Evolutionary conservation across 2,797 vertebrate genomes (phyloP).

Genomic region (Pangasius djambal): DNA sequence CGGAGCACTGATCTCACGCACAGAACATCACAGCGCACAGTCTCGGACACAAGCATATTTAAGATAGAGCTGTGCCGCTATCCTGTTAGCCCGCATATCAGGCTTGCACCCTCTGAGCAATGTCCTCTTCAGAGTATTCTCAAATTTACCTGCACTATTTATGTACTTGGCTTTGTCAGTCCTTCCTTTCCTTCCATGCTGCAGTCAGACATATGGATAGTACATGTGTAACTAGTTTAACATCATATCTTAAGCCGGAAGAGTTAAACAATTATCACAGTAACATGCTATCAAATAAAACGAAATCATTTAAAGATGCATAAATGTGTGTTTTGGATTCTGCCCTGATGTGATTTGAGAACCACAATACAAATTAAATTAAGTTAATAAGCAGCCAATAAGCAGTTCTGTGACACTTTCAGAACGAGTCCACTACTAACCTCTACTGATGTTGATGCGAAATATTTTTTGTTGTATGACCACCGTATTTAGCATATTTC

Average conservation of each 20-base stretch:
- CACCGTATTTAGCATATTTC: not conserved
- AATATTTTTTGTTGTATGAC: not conserved
- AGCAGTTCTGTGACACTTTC: not conserved
- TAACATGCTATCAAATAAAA: not conserved
- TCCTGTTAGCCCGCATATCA: not conserved
- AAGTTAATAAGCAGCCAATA: not conserved
- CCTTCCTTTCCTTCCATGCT: not conserved
- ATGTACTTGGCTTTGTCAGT: not conserved
- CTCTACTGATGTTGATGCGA: not conserved
- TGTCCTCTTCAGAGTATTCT: not conserved
- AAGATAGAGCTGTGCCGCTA: no score
- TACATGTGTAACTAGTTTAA: not conserved
- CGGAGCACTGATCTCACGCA: not conserved
- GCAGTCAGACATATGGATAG: not conserved
- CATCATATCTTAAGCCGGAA: no score
- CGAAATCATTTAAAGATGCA: not conserved
- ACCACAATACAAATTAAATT: not conserved
- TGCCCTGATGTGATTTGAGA: not conserved
- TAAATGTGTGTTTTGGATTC: not conserved
- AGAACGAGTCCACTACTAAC: not conserved
- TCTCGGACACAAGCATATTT: not conserved
- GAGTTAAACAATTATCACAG: no score
- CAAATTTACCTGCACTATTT: not conserved
- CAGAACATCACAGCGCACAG: no score
- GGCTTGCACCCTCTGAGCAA: not conserved